Evolutionary conservation across 2,888 invertebrate species (phyloP), one percentile per base, ranked within the genome.

Genomic region (Tenthredo notha): DNA sequence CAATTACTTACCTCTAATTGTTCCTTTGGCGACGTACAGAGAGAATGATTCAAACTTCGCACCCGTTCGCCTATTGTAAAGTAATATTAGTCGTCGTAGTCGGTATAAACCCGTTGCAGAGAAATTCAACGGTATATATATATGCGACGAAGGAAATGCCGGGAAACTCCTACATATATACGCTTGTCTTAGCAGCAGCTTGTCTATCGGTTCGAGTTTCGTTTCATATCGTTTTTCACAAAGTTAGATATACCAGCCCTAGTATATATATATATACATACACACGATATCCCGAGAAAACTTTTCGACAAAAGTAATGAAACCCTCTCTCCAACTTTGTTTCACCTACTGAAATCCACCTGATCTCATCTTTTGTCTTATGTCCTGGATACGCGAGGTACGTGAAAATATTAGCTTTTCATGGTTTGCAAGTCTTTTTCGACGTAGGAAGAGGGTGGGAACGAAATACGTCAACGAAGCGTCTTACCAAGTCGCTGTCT

Each of bases 1-100:
- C 89, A 88, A 90, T 91, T 90, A 91, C 90, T 91, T 90, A 90
- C 88, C 89, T 88, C 88, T 89, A 89, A 91, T 91, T 90, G 90
- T 90, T 88, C 86, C 86, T 86, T 87, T 87, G 88, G 87, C 86
- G 86, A 85, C 37, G 80, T 61, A 61, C 25, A 2, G n/a, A 33
- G 84, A 80, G 85, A 78, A 82, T 85, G 82, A 87, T 85, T 84
- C 86, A 85, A 89, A 89, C 88, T 89, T 88, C 85, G 87, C 85
- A 74, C 80, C 78, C 75, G 86, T 61, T 85, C 65, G 84, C 83
- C 67, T 67, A 85, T 85, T 74, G 86, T 83, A 65, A 85, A 58
- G 84, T 65, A 78, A 40, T 61, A 65, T 61, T 61, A 61, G 43
- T 80, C 43, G 25, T 61, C 67, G 33, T 33, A 33, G 15, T 61